These are phyloP conservation scores for Alca torda DNA, from an alignment of 2,797 vertebrate species.

Conservation along the genomic window DNA sequence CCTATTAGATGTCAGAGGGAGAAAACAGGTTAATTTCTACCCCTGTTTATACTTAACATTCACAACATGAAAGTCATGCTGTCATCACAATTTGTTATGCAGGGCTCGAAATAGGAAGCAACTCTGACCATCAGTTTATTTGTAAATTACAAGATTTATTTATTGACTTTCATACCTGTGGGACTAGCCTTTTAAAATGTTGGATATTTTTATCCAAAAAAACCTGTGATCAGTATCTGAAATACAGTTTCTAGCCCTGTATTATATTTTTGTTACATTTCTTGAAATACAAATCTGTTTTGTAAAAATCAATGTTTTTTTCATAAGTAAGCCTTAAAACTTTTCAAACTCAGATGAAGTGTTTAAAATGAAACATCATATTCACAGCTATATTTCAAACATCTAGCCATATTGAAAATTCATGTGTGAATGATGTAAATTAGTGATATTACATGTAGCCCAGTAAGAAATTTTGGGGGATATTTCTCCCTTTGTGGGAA, in stretches of 20 bases:
- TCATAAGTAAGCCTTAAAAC: neutral
- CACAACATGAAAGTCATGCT: conserved; percentile 65
- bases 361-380: conserved; percentile 40
- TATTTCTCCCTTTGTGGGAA: conserved; percentile 42
- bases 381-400: conserved; percentile 38
- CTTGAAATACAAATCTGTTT: conserved; percentile 29
- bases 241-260: conserved; percentile 76
- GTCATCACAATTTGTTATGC: conserved; percentile 67
- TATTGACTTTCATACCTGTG: conserved; percentile 3
- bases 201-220: neutral
- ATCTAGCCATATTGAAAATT: conserved; percentile 4
- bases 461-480: neutral
- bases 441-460: conserved; percentile 24
- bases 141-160: conserved; percentile 28
- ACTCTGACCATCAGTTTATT: conserved; percentile 27
- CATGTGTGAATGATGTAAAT: conserved; percentile 22
- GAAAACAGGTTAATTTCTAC: conserved; percentile 79
- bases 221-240: conserved; percentile 23
- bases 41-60: conserved; percentile 74
- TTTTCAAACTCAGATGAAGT: neutral
- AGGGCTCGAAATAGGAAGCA: conserved; percentile 73
- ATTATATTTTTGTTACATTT: conserved; percentile 52
- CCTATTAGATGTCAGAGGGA: conserved; percentile 50
- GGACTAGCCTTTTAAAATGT: conserved; percentile 23
- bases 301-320: conserved; percentile 15